Evolutionary conservation across 64 coral and sea anemone species (phyloP).

Genomic region (Actinia tenebrosa): DNA sequence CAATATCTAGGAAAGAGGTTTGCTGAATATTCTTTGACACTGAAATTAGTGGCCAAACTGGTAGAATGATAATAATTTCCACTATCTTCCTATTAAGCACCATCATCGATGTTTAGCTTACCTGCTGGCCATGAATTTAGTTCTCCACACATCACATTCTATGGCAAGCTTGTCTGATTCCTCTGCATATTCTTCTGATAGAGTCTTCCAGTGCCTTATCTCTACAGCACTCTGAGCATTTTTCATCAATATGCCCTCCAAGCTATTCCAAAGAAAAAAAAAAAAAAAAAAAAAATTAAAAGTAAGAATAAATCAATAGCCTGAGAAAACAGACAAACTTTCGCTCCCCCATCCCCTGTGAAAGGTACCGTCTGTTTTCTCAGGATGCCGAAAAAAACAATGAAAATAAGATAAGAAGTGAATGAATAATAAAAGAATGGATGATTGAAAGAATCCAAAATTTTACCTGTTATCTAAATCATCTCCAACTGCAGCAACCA

Average conservation of each 20-base stretch:
- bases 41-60: too few species aligned
- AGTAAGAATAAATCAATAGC: too few species aligned
- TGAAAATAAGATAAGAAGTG: too few species aligned
- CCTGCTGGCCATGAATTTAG: conserved; percentile 98
- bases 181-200: conserved; percentile 86
- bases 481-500: conserved; percentile 96
- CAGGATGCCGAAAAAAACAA: too few species aligned
- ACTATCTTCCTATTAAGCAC: too few species aligned
- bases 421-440: too few species aligned
- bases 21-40: too few species aligned
- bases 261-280: not conserved
- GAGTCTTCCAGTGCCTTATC: conserved; percentile 71
- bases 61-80: too few species aligned
- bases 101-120: not conserved
- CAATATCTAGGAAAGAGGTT: too few species aligned
- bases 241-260: conserved; percentile 62
- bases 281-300: not conserved
- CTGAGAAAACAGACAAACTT: too few species aligned
- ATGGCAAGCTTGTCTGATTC: conserved; percentile 85
- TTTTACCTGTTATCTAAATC: conserved; percentile 77
- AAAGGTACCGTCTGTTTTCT: too few species aligned
- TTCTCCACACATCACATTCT: conserved; percentile 99
- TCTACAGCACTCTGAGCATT: conserved; percentile 69
- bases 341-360: too few species aligned
- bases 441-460: not conserved